A percentile compares a stretch with the other conserved stretches of the same genome.
phyloP scores from a whole-genome alignment of 2,113 vertebrate genomes.

The Tachysurus vachellii region DNA sequence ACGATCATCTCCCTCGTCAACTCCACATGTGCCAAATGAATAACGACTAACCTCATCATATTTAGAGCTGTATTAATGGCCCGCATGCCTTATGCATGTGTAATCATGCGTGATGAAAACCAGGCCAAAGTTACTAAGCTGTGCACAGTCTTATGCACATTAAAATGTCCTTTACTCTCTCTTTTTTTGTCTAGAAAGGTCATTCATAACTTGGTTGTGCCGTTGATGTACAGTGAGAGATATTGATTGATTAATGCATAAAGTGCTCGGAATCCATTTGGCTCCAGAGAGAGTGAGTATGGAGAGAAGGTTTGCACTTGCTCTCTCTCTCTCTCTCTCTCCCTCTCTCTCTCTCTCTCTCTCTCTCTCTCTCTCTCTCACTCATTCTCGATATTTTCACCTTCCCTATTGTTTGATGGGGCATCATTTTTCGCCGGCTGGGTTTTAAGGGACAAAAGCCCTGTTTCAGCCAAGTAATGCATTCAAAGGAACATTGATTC shows the following conservation, averaged over 20 bases:
- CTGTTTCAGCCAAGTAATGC: slow-evolving; percentile 96
- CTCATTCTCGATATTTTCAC: slow-evolving; percentile 89
- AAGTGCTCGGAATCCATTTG: slow-evolving; percentile 99
- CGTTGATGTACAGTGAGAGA: slow-evolving; percentile 97
- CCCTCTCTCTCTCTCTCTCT: slow-evolving; percentile 80
- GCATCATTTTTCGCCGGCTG: slow-evolving; percentile 83
- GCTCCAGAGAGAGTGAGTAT: slow-evolving; percentile 92
- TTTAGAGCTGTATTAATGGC: slow-evolving; percentile 79
- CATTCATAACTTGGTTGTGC: slow-evolving; percentile 98
- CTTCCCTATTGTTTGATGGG: slow-evolving; percentile 93
- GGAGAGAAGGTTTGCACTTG: slow-evolving; percentile 80
- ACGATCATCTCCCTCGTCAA: slow-evolving; percentile 49
- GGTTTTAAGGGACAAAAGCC: slow-evolving; percentile 92
- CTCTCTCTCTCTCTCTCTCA: slow-evolving; percentile 74
- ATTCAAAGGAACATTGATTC: slow-evolving; percentile 95
- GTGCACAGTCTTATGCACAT: slow-evolving; percentile 91
- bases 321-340: slow-evolving; percentile 83
- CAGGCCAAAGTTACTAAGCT: slow-evolving; percentile 88
- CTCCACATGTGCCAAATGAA: slow-evolving; percentile 73
- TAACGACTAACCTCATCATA: slow-evolving; percentile 80
- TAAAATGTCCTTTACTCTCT: slow-evolving; percentile 84
- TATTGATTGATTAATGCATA: slow-evolving; percentile 99
- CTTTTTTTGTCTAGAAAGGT: slow-evolving; percentile 82
- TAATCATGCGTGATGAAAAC: slow-evolving; percentile 89
- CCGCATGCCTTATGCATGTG: slow-evolving; percentile 79